These are phyloP conservation scores for Rotaria macrura DNA, from an alignment of 2,888 invertebrate genomes.

Conservation along the genomic window DNA sequence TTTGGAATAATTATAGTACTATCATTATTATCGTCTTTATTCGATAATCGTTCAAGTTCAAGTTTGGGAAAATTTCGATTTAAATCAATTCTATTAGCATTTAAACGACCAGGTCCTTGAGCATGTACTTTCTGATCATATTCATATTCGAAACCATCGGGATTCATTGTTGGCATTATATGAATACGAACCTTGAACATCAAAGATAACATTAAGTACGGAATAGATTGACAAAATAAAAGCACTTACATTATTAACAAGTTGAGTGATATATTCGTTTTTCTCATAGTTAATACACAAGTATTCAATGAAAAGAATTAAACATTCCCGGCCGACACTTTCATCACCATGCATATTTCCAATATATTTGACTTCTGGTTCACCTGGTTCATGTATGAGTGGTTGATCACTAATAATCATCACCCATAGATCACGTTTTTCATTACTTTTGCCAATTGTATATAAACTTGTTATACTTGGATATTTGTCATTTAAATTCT, in stretches of 20 bases:
- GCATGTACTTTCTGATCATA: constrained; percentile 50
- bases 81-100: constrained; percentile 70
- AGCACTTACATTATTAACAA: constrained; percentile 21
- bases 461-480: constrained; percentile 46
- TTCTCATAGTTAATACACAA: constrained; percentile 72
- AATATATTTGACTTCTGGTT: constrained; percentile 93
- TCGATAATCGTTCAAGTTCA: constrained; percentile 58
- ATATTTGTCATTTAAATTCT: constrained; percentile 38
- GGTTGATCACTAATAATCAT: constrained; percentile 74
- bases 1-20: neutral
- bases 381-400: constrained; percentile 61
- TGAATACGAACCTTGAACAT: constrained; percentile 60
- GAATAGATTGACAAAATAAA: too few species aligned
- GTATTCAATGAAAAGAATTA: constrained; percentile 73
- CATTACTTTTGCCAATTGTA: constrained; percentile 70
- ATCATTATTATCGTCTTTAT: neutral
- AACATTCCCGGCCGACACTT: constrained; percentile 81
- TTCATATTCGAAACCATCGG: constrained; percentile 72
- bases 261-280: constrained; percentile 58
- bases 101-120: constrained; percentile 60
- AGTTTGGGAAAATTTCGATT: constrained; percentile 61
- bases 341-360: constrained; percentile 95
- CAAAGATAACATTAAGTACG: too few species aligned
- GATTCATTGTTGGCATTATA: constrained; percentile 92
- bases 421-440: constrained; percentile 73